These are phyloP conservation scores for Oryzaephilus surinamensis DNA, from an alignment of 1,140 invertebrate genomes.

Conservation along the genomic window DNA sequence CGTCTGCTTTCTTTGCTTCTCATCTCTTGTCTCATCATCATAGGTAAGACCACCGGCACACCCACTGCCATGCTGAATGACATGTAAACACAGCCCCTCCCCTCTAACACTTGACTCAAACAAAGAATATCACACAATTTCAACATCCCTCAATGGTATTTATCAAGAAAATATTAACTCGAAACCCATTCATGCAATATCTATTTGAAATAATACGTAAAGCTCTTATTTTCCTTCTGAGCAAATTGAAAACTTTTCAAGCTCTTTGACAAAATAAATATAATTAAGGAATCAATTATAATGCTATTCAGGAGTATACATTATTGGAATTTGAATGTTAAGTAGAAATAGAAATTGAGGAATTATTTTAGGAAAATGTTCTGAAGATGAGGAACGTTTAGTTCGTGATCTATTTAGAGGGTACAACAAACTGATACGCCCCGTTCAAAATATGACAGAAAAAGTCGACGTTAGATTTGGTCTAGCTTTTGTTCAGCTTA, in stretches of 20 bases:
- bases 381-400: constrained; percentile 91
- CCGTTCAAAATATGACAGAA: constrained; percentile 95
- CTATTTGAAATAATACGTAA: no score
- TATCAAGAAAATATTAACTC: no score
- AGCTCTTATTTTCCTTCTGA: no score
- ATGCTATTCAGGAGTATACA: no score
- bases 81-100: constrained; percentile 36
- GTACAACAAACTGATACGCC: constrained; percentile 98
- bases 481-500: constrained; percentile 95
- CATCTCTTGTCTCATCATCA: constrained; percentile 24
- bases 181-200: no score
- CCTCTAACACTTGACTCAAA: constrained; percentile 23
- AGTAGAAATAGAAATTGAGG: no score
- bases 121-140: constrained; percentile 22
- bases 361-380: constrained; percentile 54
- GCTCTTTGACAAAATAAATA: no score
- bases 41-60: constrained; percentile 30
- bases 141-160: no score
- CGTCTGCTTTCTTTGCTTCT: constrained; percentile 21
- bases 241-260: no score
- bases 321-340: no score
- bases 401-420: constrained; percentile 95
- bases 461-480: constrained; percentile 94
- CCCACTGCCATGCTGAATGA: constrained; percentile 26
- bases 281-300: no score